phyloP scores from a whole-genome alignment of 2,888 invertebrate genomes.

The Julus scanicus region DNA sequence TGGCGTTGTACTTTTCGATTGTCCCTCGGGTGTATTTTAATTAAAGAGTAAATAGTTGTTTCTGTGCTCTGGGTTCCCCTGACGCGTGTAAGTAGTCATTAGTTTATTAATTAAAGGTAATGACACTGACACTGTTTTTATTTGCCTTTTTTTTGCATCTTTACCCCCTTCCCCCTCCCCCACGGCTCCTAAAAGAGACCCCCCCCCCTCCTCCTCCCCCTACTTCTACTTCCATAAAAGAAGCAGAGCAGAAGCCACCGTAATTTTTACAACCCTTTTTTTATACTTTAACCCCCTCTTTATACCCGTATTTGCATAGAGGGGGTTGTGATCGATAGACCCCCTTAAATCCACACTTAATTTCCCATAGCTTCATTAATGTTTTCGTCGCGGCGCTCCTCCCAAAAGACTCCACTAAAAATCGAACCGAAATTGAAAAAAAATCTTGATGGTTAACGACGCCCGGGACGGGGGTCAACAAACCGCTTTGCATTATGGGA shows the following conservation, averaged over 20 bases:
- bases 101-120: slow-evolving; percentile 49
- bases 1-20: background rate
- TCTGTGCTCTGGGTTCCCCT: background rate
- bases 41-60: slow-evolving; percentile 33
- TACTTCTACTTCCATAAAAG: too few species aligned
- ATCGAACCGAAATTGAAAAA: too few species aligned
- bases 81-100: slow-evolving; percentile 36
- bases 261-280: background rate
- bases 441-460: too few species aligned
- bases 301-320: background rate
- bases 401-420: too few species aligned
- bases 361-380: slow-evolving; percentile 10
- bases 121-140: slow-evolving; percentile 45
- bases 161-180: background rate
- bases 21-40: background rate
- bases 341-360: background rate
- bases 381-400: background rate
- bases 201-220: background rate
- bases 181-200: background rate
- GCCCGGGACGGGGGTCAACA: too few species aligned
- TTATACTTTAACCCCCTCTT: background rate
- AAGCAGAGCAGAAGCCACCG: background rate
- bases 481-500: too few species aligned
- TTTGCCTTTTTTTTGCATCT: background rate
- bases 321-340: background rate